These are phyloP conservation scores for Philopotamus ludificatus DNA, from an alignment of 1,140 invertebrate genomes.

Conservation along the genomic window DNA sequence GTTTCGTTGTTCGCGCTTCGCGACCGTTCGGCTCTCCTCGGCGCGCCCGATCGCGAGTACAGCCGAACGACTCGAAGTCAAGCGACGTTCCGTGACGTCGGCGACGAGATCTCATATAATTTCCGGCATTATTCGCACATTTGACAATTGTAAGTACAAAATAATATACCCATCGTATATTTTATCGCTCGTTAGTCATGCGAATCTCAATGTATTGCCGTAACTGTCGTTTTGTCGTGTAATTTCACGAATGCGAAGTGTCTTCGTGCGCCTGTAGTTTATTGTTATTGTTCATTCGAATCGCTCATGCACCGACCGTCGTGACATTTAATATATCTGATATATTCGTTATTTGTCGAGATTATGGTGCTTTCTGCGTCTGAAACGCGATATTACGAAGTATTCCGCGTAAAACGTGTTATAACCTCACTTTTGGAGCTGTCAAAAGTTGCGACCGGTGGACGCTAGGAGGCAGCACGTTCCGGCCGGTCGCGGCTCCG, in stretches of 20 bases:
- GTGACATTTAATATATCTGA: no score
- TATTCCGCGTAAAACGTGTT: neutral
- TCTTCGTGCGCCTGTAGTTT: slow-evolving; percentile 16
- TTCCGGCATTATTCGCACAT: neutral
- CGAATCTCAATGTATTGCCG: no score
- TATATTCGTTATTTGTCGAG: no score
- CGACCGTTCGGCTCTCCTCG: neutral
- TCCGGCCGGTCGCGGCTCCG: slow-evolving; percentile 20
- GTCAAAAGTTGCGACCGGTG: slow-evolving; percentile 2
- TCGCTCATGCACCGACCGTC: neutral
- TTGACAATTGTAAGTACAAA: neutral
- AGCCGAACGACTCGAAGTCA: neutral
- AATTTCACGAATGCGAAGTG: neutral
- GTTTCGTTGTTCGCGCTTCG: neutral
- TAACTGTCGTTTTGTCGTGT: no score
- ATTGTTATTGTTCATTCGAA: neutral
- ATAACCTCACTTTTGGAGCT: slow-evolving; percentile 36
- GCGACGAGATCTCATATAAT: neutral
- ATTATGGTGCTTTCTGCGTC: neutral
- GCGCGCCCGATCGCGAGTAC: slow-evolving; percentile 1
- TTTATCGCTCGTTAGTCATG: no score
- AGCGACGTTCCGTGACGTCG: neutral
- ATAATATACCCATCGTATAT: no score
- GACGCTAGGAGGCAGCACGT: slow-evolving; percentile 39
- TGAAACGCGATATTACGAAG: neutral